phyloP scores from a whole-genome alignment of 1,140 invertebrate species.

The Cryptotermes secundus region DNA sequence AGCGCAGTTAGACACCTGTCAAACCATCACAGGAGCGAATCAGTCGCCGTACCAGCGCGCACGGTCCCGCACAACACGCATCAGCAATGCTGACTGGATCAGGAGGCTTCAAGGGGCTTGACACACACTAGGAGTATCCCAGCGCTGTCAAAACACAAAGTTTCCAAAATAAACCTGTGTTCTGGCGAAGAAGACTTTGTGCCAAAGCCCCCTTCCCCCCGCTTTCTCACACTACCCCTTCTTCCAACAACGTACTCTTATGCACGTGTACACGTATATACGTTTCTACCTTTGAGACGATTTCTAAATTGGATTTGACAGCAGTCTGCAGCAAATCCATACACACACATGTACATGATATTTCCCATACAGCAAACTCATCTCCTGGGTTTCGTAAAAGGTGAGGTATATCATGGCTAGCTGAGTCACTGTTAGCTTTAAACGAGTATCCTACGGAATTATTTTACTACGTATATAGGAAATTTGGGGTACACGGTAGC shows the following conservation, averaged over 20 bases:
- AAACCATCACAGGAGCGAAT: background rate
- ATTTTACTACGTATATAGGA: too few species aligned
- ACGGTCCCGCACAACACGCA: background rate
- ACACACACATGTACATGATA: too few species aligned
- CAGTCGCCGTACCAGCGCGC: background rate
- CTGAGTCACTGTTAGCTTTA: too few species aligned
- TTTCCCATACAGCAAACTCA: too few species aligned
- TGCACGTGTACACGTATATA: background rate
- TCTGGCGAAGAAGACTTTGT: background rate
- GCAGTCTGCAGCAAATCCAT: too few species aligned
- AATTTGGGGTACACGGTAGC: too few species aligned
- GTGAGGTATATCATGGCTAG: too few species aligned
- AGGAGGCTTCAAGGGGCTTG: background rate
- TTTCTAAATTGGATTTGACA: background rate
- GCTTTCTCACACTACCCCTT: background rate
- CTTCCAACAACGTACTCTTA: background rate
- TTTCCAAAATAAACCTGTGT: conserved; percentile 8
- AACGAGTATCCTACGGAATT: too few species aligned
- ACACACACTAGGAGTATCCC: background rate
- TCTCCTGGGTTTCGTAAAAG: too few species aligned
- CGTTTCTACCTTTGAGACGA: background rate
- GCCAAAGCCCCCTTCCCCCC: background rate
- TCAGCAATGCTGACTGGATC: background rate
- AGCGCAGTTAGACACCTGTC: background rate
- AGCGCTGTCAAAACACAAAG: background rate